phyloP scores from a whole-genome alignment of 2,113 vertebrate genomes.

The Micromys minutus region DNA sequence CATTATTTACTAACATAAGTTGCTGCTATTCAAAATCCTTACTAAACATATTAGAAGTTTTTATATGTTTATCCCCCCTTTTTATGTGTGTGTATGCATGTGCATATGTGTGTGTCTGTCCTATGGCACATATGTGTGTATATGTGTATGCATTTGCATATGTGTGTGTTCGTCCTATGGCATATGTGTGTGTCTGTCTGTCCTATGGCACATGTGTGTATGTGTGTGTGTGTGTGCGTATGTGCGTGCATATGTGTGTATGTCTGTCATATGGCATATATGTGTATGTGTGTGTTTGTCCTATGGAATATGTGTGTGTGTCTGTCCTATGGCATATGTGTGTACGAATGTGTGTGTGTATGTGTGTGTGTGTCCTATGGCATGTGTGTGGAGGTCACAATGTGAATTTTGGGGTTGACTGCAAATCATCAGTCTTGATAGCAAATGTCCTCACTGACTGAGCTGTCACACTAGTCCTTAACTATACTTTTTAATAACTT shows the following conservation, averaged over 20 bases:
- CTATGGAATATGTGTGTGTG: no score
- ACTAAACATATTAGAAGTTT: background rate
- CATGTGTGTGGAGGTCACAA: background rate
- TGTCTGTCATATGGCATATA: background rate
- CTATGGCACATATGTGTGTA: no score
- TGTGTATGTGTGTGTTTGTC: no score
- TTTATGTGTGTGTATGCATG: background rate
- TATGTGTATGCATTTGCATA: no score
- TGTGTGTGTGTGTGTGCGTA: no score
- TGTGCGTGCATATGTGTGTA: background rate
- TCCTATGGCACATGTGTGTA: no score
- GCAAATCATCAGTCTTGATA: background rate
- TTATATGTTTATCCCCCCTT: background rate
- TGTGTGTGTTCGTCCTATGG: no score
- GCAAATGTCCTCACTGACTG: background rate
- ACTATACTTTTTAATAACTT: background rate
- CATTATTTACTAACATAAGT: background rate
- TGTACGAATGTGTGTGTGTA: background rate
- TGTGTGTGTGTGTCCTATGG: background rate
- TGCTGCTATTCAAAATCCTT: background rate
- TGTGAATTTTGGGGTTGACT: background rate
- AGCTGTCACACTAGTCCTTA: background rate
- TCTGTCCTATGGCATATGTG: no score
- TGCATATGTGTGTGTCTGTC: no score
- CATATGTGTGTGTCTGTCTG: no score